Conservation (phyloP, 2,888 invertebrate genomes). For the Sarcophaga rosellei region DNA sequence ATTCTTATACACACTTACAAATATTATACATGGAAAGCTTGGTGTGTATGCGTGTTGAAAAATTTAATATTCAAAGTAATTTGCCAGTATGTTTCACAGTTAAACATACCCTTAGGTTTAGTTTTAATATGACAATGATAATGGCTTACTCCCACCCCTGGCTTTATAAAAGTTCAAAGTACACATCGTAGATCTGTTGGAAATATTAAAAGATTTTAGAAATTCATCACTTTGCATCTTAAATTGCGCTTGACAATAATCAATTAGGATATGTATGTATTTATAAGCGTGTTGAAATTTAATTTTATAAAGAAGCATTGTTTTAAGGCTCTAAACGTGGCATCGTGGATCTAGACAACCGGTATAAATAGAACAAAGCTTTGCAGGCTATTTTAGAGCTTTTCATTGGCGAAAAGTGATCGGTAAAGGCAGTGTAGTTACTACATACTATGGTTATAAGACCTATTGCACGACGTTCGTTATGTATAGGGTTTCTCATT, state of each 20-base stretch:
- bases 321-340: background rate
- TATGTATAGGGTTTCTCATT: too few species aligned
- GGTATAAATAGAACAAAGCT: too few species aligned
- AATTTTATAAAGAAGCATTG: background rate
- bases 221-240: too few species aligned
- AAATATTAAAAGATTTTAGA: too few species aligned
- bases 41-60: constrained; percentile 27
- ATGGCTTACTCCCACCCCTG: constrained; percentile 17
- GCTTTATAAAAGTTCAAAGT: background rate
- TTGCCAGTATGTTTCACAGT: constrained; percentile 48
- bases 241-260: background rate
- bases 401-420: too few species aligned
- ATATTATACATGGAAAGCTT: background rate
- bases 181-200: background rate
- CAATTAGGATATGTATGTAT: background rate
- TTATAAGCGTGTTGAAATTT: background rate
- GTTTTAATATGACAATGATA: constrained; percentile 58
- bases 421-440: too few species aligned
- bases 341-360: too few species aligned
- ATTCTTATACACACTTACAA: background rate
- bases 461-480: too few species aligned
- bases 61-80: constrained; percentile 65
- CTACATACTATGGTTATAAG: too few species aligned
- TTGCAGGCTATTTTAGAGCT: too few species aligned
- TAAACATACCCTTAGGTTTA: constrained; percentile 61